A percentile compares a stretch with the other conserved stretches of the same genome.
phyloP scores from a whole-genome alignment of 2,888 invertebrate species.

The Latrodectus hesperus region DNA sequence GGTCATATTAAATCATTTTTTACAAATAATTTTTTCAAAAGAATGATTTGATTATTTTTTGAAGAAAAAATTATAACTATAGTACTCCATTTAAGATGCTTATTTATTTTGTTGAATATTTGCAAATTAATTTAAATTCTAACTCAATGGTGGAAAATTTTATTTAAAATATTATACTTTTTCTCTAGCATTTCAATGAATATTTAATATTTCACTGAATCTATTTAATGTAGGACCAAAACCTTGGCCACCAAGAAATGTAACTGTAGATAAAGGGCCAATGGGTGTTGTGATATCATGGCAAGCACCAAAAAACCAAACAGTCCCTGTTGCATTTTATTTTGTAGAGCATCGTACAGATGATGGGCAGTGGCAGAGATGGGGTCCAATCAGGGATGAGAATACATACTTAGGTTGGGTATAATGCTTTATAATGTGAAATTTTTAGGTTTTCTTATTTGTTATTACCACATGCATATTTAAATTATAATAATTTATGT shows the following conservation, averaged over 20 bases:
- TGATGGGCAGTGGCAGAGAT: conserved; percentile 71
- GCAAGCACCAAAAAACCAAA: conserved; percentile 88
- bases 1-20: too few species aligned
- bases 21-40: too few species aligned
- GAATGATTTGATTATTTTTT: too few species aligned
- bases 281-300: conserved; percentile 92
- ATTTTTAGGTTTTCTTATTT: background rate
- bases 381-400: conserved; percentile 78
- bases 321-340: conserved; percentile 84
- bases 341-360: conserved; percentile 93
- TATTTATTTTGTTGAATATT: too few species aligned
- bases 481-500: too few species aligned
- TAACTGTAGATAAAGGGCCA: conserved; percentile 90
- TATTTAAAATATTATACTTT: too few species aligned
- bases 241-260: conserved; percentile 83
- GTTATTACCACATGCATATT: too few species aligned
- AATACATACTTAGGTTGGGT: conserved; percentile 87
- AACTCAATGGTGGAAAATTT: too few species aligned
- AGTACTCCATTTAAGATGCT: too few species aligned
- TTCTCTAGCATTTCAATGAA: background rate
- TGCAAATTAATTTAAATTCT: too few species aligned
- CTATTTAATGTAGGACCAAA: conserved; percentile 56
- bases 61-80: too few species aligned
- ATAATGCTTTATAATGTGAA: background rate
- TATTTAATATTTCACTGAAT: background rate